Evolutionary conservation across 1,140 invertebrate species (phyloP), one percentile per base, ranked within the genome.

Genomic region (Pogonus chalceus): DNA sequence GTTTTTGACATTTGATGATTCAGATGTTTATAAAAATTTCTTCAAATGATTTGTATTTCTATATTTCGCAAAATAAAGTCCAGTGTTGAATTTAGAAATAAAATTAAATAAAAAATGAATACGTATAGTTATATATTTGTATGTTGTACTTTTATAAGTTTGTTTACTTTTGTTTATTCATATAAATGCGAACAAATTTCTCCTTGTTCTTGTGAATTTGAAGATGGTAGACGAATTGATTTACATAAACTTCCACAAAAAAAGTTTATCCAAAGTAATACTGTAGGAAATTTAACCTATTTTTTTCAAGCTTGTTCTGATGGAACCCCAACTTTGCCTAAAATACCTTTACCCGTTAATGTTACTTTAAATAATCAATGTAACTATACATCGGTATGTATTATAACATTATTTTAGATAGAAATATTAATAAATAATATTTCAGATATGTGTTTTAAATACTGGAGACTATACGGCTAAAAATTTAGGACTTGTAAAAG

Each of bases 241-340:
- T 43, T 62, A 47, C 51, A 21, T 22, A 12, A 37, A 20, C 23
- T 52, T 0, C 14, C 21, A 23, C n/a, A 47, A 10, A 14, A 55
- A 35, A 18, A 20, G 1, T 35, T 56, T 48, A 18, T 61, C n/a
- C n/a, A n/a, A n/a, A n/a, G n/a, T 3, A 35, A 14, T 37, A 53
- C 55, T 50, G 10, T 1, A 16, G 37, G 39, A 18, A 55, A 56
- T 53, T 37, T 55, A 16, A 55, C 47, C 16, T 60, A 60, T 49
- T 60, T 54, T 54, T 62, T 60, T 51, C 20, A 37, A 26, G 54
- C 58, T n/a, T 58, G 57, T 43, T 49, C 22, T 18, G 49, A 61
- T 53, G 10, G 20, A 35, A 39, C 18, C 54, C 53, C 20, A 49
- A 54, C 1, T 24, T 53, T 49, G 4, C 20, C 14, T 50, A 49